Evolutionary conservation across 2,797 vertebrate species (phyloP), one percentile per base, ranked within the genome.

Genomic region (Euphonia xanthogaster): DNA sequence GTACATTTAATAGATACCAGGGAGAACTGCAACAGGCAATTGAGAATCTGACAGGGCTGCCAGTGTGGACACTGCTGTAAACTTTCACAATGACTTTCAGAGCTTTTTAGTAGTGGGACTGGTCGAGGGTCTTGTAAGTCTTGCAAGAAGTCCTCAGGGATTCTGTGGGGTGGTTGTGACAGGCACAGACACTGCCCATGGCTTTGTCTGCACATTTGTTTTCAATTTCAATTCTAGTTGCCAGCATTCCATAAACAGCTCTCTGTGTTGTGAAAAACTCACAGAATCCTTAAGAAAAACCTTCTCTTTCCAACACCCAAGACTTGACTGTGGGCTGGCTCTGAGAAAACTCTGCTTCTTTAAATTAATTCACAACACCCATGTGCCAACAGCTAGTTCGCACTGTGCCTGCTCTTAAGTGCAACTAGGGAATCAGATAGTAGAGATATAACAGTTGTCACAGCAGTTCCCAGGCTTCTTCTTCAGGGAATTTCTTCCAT

Each of bases 401-500:
- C 33, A 40, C 33, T 55, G 33, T 76, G 60, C 21, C 75, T 93
- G 48, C 10, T 8, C 65, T 63, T 48, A 35, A 80, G n/a, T n/a
- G 60, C 45, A 83, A 5, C 88, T 60, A 39, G 30, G 68, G 48
- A 90, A 61, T 76, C 65, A 74, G 42, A 62, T 68, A 92, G 82
- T 70, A 90, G 87, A 95, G 67, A 70, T 54, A 4, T 44, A 87
- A 73, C 82, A 72, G 88, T 86, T 92, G 90, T 94, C 88, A 90
- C 57, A 77, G 88, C 65, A 84, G 82, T 65, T 93, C 47, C 65
- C 20, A 78, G 76, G 42, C 83, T 83, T 2, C 57, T 55, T 77
- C 93, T 85, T 66, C 22, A 65, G 86, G 79, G 86, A 88, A 86
- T 88, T 93, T 93, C 67, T 88, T 82, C 88, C 87, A 73, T 91